phyloP scores from a whole-genome alignment of 1,140 invertebrate species.

The Drosophila erecta region DNA sequence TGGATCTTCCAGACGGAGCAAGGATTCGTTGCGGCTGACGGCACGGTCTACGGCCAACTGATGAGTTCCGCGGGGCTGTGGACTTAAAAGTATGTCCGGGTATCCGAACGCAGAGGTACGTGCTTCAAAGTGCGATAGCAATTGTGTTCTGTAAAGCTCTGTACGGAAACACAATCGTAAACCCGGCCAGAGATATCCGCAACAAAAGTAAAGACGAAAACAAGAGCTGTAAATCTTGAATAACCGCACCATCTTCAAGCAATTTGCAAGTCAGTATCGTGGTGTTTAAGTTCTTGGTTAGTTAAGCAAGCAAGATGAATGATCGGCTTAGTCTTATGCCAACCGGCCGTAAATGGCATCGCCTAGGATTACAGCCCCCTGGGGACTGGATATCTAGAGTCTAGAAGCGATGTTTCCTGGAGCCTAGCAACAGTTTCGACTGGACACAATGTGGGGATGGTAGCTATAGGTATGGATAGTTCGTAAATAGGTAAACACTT shows the following conservation, averaged over 20 bases:
- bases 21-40: slow-evolving; percentile 29
- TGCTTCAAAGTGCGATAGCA: slow-evolving; percentile 55
- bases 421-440: not conserved
- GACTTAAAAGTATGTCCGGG: slow-evolving; percentile 29
- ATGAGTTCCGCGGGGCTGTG: slow-evolving; percentile 6
- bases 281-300: slow-evolving; percentile 14
- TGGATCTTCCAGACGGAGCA: not conserved
- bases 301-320: not conserved
- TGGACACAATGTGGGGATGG: no score
- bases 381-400: slow-evolving; percentile 2
- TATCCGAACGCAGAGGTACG: slow-evolving; percentile 20
- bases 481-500: no score
- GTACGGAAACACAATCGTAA: slow-evolving; percentile 12
- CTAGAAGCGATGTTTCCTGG: no score
- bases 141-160: slow-evolving; percentile 45
- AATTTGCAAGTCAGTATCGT: slow-evolving; percentile 42
- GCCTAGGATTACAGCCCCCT: not conserved
- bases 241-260: slow-evolving; percentile 22
- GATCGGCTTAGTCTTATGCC: not conserved
- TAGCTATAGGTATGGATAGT: not conserved
- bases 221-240: slow-evolving; percentile 34
- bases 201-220: slow-evolving; percentile 10
- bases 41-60: slow-evolving; percentile 49
- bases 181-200: slow-evolving; percentile 17
- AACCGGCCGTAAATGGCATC: slow-evolving; percentile 3